A percentile compares a stretch with the other conserved stretches of the same genome.
These are phyloP conservation scores for Aegithalos caudatus DNA, from an alignment of 2,113 vertebrate genomes.

Conservation along the genomic window DNA sequence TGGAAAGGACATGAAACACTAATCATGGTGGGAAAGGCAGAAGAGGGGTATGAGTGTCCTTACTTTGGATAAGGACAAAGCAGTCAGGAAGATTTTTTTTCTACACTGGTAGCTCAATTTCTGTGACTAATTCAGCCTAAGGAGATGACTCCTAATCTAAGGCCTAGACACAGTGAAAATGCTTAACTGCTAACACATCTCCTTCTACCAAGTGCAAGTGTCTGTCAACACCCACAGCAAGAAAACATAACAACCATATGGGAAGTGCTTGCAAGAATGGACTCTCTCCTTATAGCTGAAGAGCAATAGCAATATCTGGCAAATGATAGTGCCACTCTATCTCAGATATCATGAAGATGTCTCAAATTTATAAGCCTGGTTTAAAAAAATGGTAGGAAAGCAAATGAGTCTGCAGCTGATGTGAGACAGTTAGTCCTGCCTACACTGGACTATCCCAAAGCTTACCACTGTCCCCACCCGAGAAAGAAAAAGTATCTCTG, in stretches of 20 bases:
- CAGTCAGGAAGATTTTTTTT: background rate
- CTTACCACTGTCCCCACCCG: background rate
- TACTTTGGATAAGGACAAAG: background rate
- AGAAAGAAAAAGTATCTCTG: background rate
- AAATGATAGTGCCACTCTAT: fast-evolving
- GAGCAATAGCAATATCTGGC: background rate
- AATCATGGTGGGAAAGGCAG: background rate
- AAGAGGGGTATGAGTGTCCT: background rate
- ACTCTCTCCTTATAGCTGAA: background rate
- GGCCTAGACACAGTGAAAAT: background rate
- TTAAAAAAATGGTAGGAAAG: background rate
- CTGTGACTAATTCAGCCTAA: background rate
- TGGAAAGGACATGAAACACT: background rate
- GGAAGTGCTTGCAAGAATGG: background rate
- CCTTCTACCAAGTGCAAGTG: background rate
- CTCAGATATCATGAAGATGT: background rate
- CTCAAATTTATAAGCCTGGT: background rate
- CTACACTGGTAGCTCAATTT: background rate
- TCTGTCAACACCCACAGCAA: background rate
- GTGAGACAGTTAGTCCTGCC: background rate
- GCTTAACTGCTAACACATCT: background rate
- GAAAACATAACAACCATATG: background rate
- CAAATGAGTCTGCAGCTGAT: background rate
- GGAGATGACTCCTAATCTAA: background rate
- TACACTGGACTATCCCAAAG: background rate